Conservation (phyloP, 2,797 vertebrate species). For the Eidolon dupreanum region DNA sequence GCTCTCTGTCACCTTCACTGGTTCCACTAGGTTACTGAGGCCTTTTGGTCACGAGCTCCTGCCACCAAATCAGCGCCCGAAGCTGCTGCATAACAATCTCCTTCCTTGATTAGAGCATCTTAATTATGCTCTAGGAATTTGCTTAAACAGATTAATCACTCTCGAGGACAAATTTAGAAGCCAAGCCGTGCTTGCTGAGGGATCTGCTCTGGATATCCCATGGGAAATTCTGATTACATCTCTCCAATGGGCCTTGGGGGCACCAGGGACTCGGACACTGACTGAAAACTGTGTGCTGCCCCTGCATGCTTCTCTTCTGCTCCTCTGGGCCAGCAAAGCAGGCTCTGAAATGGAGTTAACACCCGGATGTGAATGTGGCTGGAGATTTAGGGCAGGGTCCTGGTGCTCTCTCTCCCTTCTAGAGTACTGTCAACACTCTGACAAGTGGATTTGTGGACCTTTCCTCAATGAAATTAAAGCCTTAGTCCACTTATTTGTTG, state of each 20-base stretch:
- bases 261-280: accelerated
- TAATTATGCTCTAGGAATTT: slow-evolving; percentile 80
- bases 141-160: slow-evolving; percentile 81
- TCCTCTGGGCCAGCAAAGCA: neutral
- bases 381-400: neutral
- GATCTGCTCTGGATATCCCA: slow-evolving; percentile 63
- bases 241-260: neutral
- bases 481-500: neutral
- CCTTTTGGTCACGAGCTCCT: slow-evolving; percentile 59
- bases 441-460: neutral
- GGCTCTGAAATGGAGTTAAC: neutral
- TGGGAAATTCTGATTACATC: slow-evolving; percentile 59
- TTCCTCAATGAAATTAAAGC: neutral
- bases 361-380: neutral
- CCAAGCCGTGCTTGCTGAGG: slow-evolving; percentile 57
- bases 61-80: slow-evolving; percentile 63
- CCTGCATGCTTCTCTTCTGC: neutral
- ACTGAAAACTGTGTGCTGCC: accelerated
- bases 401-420: neutral
- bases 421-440: neutral
- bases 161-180: slow-evolving; percentile 77
- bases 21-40: slow-evolving; percentile 31
- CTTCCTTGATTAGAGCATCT: slow-evolving; percentile 80
- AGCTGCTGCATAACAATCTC: slow-evolving; percentile 60
- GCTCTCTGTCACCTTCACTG: slow-evolving; percentile 48